A percentile compares a stretch with the other conserved stretches of the same genome.
These are phyloP conservation scores for Cichladusa arquata DNA, from an alignment of 2,113 vertebrate genomes.

Conservation along the genomic window DNA sequence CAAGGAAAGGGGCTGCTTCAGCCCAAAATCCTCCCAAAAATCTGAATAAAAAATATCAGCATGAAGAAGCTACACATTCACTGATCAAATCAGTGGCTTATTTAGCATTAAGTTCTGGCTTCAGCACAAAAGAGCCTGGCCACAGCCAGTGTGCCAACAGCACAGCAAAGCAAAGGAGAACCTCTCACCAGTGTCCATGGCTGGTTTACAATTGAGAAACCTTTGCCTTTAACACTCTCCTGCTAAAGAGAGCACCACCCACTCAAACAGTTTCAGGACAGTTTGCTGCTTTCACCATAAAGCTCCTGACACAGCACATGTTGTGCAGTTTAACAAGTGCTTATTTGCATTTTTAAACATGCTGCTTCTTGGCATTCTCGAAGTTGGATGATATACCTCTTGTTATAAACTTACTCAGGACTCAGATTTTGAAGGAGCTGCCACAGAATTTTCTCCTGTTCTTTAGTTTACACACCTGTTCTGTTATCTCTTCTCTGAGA, in stretches of 20 bases:
- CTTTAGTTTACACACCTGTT: background rate
- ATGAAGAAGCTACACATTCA: background rate
- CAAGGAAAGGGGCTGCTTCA: background rate
- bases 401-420: background rate
- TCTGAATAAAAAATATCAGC: background rate
- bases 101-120: background rate
- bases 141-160: background rate
- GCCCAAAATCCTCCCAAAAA: background rate
- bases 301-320: accelerated
- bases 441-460: background rate
- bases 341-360: background rate
- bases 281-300: background rate
- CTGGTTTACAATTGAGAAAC: background rate
- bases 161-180: background rate
- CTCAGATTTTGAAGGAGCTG: background rate
- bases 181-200: background rate
- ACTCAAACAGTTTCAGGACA: background rate
- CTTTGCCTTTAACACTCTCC: background rate
- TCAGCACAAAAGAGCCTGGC: background rate
- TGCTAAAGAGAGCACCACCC: background rate
- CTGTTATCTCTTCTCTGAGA: background rate
- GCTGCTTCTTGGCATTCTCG: background rate
- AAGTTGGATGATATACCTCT: background rate
- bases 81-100: background rate
- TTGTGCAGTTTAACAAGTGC: background rate